phyloP scores from a whole-genome alignment of 2,888 invertebrate genomes.

The Allolobophora icterica region DNA sequence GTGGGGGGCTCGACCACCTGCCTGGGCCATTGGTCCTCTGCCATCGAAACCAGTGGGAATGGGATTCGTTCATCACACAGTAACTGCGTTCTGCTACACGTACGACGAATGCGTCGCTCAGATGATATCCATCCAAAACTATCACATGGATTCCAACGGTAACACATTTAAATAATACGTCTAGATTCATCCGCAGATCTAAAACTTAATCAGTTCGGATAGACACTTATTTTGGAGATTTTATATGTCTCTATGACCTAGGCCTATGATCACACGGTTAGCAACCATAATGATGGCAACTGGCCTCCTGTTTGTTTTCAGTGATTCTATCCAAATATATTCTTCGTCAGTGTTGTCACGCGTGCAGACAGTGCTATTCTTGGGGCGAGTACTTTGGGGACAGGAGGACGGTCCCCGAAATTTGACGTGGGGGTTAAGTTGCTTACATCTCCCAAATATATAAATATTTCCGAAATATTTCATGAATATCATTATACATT shows the following conservation, averaged over 20 bases:
- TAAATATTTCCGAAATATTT: too few species aligned
- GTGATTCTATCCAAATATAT: too few species aligned
- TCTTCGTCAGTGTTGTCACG: too few species aligned
- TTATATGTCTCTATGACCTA: neutral
- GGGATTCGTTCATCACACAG: conserved; percentile 50
- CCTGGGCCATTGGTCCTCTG: conserved; percentile 33
- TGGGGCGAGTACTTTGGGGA: too few species aligned
- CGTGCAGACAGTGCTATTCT: too few species aligned
- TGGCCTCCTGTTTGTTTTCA: too few species aligned
- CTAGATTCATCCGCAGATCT: neutral
- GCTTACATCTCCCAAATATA: too few species aligned
- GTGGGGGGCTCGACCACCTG: conserved; percentile 47
- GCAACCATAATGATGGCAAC: too few species aligned
- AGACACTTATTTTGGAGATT: neutral
- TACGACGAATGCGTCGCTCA: conserved; percentile 41
- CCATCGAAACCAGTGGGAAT: conserved; percentile 45
- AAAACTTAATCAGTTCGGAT: neutral
- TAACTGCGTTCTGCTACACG: conserved; percentile 42
- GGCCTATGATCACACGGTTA: too few species aligned
- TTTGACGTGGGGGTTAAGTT: too few species aligned
- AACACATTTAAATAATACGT: conserved; percentile 60
- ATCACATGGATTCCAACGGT: conserved; percentile 73
- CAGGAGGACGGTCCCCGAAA: too few species aligned
- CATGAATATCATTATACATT: too few species aligned
- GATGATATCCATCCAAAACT: conserved; percentile 74